Evolutionary conservation across 2,113 vertebrate species (phyloP).

Genomic region (Tonatia bakeri): DNA sequence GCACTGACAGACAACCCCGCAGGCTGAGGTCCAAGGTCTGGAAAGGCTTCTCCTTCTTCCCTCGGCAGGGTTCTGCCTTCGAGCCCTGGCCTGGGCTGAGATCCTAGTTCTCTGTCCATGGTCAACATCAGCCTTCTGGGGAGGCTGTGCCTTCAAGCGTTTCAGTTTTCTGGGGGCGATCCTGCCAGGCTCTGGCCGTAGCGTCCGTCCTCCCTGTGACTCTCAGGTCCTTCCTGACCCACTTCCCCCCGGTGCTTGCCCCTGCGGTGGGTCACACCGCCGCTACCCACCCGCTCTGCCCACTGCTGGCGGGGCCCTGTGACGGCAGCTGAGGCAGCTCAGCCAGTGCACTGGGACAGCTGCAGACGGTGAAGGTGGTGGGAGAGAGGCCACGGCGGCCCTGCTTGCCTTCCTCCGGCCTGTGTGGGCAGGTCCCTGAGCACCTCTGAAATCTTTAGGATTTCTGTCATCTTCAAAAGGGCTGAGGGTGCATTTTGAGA

Average conservation of each 20-base stretch:
- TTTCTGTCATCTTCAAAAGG: background rate
- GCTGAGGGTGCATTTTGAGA: background rate
- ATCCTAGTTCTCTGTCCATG: background rate
- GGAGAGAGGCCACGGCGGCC: background rate
- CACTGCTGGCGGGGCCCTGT: too few relatives aligned
- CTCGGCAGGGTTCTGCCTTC: background rate
- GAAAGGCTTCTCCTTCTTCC: background rate
- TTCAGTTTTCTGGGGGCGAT: background rate
- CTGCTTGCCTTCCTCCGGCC: background rate
- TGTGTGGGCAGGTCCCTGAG: background rate
- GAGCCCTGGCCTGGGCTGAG: background rate
- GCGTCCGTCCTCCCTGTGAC: background rate
- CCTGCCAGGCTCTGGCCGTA: background rate
- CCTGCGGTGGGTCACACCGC: background rate
- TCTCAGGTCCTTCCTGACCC: background rate
- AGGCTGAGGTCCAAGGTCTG: background rate
- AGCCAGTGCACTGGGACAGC: background rate
- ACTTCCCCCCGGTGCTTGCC: background rate
- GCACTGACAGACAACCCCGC: rapidly evolving
- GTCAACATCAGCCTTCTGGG: background rate
- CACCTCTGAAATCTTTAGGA: background rate
- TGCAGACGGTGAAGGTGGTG: background rate
- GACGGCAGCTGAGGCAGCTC: background rate
- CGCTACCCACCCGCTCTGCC: background rate
- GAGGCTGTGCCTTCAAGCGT: background rate